Percentiles rank a stretch among this genome's conserved stretches.
These are phyloP conservation scores for Cryptus armator DNA, from an alignment of 2,888 invertebrate genomes.

Conservation along the genomic window DNA sequence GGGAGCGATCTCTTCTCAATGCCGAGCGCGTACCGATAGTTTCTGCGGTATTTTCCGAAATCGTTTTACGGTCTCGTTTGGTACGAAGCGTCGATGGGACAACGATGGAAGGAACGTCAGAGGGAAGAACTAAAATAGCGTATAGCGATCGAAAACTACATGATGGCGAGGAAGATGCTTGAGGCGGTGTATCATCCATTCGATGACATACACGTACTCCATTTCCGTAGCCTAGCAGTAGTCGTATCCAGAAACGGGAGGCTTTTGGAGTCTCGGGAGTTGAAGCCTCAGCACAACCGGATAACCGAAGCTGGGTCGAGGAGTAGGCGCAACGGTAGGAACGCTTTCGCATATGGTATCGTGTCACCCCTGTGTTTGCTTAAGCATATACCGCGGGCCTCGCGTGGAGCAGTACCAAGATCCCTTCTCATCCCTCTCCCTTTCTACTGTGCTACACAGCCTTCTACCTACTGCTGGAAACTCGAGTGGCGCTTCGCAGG, in stretches of 20 bases:
- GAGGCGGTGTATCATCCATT: slow-evolving; percentile 9
- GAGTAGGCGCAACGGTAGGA: slow-evolving; percentile 33
- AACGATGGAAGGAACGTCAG: background rate
- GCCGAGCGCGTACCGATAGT: slow-evolving; percentile 57
- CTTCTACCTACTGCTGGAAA: slow-evolving; percentile 43
- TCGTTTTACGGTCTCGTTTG: slow-evolving; percentile 57
- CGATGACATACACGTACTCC: slow-evolving; percentile 46
- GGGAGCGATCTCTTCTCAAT: slow-evolving; percentile 56
- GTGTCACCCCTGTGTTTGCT: slow-evolving; percentile 79
- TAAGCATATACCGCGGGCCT: slow-evolving; percentile 74
- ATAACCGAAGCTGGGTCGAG: slow-evolving; percentile 21
- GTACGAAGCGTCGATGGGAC: slow-evolving; percentile 2
- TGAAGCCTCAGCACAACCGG: slow-evolving; percentile 23
- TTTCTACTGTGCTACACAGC: slow-evolving; percentile 14
- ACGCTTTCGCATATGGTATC: slow-evolving; percentile 78
- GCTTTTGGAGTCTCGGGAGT: slow-evolving; percentile 7
- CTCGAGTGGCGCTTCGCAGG: slow-evolving; percentile 69
- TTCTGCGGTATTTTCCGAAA: slow-evolving; percentile 58
- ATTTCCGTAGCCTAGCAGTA: slow-evolving; percentile 43
- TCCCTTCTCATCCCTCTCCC: slow-evolving; percentile 30
- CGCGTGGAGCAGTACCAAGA: slow-evolving; percentile 56
- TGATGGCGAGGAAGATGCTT: background rate
- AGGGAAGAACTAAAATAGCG: slow-evolving; percentile 12
- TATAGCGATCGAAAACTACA: slow-evolving; percentile 19
- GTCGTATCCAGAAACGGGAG: slow-evolving; percentile 28